phyloP scores from a whole-genome alignment of 2,888 invertebrate genomes.

The Apocheima hispidaria region DNA sequence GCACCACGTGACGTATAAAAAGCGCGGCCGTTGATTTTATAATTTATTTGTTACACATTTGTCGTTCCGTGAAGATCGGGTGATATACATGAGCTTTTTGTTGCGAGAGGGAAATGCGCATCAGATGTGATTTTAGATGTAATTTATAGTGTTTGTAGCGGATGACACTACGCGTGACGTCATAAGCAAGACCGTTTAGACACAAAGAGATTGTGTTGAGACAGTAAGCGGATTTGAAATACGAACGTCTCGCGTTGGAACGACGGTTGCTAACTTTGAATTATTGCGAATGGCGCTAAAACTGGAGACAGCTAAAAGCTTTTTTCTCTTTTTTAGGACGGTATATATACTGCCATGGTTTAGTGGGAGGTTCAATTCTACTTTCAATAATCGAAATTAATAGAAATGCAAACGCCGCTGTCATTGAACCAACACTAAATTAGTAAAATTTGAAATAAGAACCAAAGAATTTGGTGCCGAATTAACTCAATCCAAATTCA shows the following conservation, averaged over 20 bases:
- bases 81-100: conserved; percentile 84
- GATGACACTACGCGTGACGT: conserved; percentile 70
- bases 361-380: neutral
- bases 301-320: conserved; percentile 2
- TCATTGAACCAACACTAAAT: neutral
- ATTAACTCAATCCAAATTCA: no score
- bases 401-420: no score
- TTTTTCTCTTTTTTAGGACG: conserved; percentile 6
- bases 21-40: conserved; percentile 82
- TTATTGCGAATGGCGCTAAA: conserved; percentile 28
- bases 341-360: conserved; percentile 2
- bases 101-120: conserved; percentile 79
- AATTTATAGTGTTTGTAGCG: conserved; percentile 82
- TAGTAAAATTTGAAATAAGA: no score
- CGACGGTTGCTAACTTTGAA: conserved; percentile 34
- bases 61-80: conserved; percentile 85
- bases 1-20: conserved; percentile 76
- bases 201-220: conserved; percentile 41
- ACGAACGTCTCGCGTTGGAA: conserved; percentile 20
- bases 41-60: conserved; percentile 87
- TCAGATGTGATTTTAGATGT: conserved; percentile 83
- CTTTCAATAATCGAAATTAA: no score
- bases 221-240: conserved; percentile 32
- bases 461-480: no score
- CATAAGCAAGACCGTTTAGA: conserved; percentile 66